These are phyloP conservation scores for Sebastes jordani DNA, from an alignment of 2,797 vertebrate species.

Conservation along the genomic window DNA sequence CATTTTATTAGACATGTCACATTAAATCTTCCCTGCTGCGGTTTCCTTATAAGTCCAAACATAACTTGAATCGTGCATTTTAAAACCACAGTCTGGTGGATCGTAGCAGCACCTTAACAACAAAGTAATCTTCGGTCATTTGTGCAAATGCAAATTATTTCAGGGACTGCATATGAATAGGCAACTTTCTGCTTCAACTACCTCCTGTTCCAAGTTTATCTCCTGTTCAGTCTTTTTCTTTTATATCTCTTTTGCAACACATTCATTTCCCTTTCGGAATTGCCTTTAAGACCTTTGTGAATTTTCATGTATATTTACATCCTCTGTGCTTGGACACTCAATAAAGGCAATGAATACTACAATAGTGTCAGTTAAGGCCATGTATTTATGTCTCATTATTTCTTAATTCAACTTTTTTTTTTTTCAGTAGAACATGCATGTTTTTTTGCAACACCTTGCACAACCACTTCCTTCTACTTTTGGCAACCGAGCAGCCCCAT, in stretches of 20 bases:
- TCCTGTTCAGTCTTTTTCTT: background rate
- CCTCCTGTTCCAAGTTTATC: background rate
- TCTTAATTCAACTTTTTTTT: background rate
- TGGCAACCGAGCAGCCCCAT: background rate
- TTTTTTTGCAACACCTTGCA: background rate
- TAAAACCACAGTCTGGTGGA: too few species aligned
- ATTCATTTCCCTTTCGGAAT: background rate
- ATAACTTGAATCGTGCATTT: too few species aligned
- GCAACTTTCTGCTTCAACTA: background rate
- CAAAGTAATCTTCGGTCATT: background rate
- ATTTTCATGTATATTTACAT: background rate
- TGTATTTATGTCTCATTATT: background rate
- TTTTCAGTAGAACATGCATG: background rate
- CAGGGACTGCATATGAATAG: slow-evolving; percentile 43
- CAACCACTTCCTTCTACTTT: slow-evolving; percentile 4
- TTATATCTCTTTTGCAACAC: background rate
- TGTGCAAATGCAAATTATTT: slow-evolving; percentile 26
- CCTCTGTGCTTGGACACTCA: background rate
- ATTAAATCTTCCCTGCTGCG: too few species aligned
- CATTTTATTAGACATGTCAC: too few species aligned
- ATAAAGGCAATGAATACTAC: background rate
- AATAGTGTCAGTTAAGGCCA: background rate
- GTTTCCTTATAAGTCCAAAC: too few species aligned
- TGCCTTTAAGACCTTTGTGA: background rate
- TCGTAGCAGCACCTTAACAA: background rate